These are phyloP conservation scores for Drosophila mimica DNA, from an alignment of 2,888 invertebrate genomes.

Conservation along the genomic window DNA sequence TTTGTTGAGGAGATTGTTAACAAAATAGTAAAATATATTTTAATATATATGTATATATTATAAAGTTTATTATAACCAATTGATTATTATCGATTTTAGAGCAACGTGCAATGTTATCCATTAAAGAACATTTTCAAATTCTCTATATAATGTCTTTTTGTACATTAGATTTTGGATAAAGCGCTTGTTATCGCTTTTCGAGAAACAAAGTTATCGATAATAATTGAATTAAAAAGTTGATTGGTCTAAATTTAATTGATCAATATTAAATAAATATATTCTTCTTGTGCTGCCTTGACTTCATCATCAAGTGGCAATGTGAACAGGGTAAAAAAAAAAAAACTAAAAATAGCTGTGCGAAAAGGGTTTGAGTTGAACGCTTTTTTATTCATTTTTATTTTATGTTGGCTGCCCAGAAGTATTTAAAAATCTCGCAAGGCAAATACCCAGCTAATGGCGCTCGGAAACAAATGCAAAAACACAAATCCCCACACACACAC, in stretches of 20 bases:
- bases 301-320: neutral
- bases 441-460: constrained; percentile 76
- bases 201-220: neutral
- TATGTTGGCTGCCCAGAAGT: constrained; percentile 64
- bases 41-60: neutral
- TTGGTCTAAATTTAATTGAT: neutral
- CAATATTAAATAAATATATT: neutral
- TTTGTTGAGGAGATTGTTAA: neutral
- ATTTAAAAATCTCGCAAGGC: constrained; percentile 76
- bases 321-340: neutral
- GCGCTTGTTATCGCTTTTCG: neutral
- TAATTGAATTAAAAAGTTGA: neutral
- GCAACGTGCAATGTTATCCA: neutral
- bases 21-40: neutral
- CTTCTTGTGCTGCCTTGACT: neutral
- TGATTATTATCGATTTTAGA: neutral
- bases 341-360: constrained; percentile 65
- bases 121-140: neutral
- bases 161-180: neutral
- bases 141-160: neutral
- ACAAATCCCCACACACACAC: constrained; percentile 23
- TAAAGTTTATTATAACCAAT: neutral
- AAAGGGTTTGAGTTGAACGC: constrained; percentile 44
- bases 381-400: constrained; percentile 17
- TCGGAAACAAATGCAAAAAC: constrained; percentile 40